Conservation (phyloP, 2,797 vertebrate species). For the Sphaeramia orbicularis region DNA sequence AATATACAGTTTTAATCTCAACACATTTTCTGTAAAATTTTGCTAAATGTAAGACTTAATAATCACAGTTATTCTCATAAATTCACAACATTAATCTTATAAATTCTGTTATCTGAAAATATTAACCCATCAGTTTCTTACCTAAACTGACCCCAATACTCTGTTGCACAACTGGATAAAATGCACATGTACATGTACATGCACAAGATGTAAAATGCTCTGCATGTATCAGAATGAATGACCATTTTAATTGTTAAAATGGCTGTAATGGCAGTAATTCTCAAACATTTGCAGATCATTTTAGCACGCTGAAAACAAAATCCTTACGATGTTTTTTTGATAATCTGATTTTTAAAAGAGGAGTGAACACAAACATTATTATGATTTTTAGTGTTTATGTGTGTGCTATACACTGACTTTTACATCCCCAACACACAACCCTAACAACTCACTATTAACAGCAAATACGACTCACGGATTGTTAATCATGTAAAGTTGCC, state of each 20-base stretch:
- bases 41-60: no score
- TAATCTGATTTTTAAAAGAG: conserved; percentile 15
- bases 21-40: no score
- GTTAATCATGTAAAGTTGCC: conserved; percentile 53
- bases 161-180: conserved; percentile 25
- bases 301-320: conserved; percentile 44
- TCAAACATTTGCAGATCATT: conserved; percentile 57
- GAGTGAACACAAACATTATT: conserved; percentile 40
- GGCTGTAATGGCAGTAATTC: conserved; percentile 64
- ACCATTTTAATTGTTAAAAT: conserved; percentile 50
- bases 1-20: no score
- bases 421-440: conserved; percentile 28
- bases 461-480: conserved; percentile 40
- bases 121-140: no score
- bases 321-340: conserved; percentile 20
- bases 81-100: no score
- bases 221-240: conserved; percentile 47
- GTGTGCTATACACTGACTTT: conserved; percentile 40
- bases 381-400: conserved; percentile 19
- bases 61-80: no score
- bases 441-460: conserved; percentile 47
- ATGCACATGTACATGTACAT: conserved; percentile 55
- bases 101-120: no score
- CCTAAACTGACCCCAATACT: no score
- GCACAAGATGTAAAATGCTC: conserved; percentile 44